Evolutionary conservation across 2,888 invertebrate genomes (phyloP), one percentile per base, ranked within the genome.

Genomic region (Athrips mouffetella): DNA sequence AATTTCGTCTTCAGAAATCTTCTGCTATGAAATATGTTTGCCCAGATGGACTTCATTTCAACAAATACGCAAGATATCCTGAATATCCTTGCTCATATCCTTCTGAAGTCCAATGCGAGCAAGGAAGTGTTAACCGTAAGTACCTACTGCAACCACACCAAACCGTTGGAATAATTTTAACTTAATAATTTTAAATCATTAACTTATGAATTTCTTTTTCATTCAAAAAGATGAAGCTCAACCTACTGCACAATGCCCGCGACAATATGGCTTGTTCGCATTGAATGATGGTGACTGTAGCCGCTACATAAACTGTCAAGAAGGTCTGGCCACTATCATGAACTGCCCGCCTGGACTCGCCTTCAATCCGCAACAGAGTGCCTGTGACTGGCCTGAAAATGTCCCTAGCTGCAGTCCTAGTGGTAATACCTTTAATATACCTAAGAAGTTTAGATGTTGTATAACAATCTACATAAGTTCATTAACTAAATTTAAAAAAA

Each of bases 71-170:
- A 0, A 85, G 89, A 3, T 76, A 77, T 46, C 90, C 89, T 23
- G 89, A 90, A 35, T 94, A 91, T 62, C 94, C 94, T 2, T 95
- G 95, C 60, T 91, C 92, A 55, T 94, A 94, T 74, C 94, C 95
- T 8, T 91, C 92, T 47, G 37, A 94, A 63, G 92, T 94, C 0
- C 87, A 91, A 60, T 95, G 95, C 67, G 80, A 78, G 2, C 90
- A 90, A 50, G 86, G 92, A 57, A 73, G 90, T 2, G 78, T 79
- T 23, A 50, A 48, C 57, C 69, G 73, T 73, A 67, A 50, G 72
- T 65, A 10, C 3, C 10, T n/a, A n/a, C n/a, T n/a, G n/a, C n/a
- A n/a, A n/a, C n/a, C n/a, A n/a, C n/a, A n/a, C n/a, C n/a, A n/a
- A n/a, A n/a, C n/a, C n/a, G n/a, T 31, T 13, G 4, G 15, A 31